Percentiles rank a stretch among this genome's conserved stretches.
Conservation (phyloP, 2,888 invertebrate species). For the Geophilus truncorum region DNA sequence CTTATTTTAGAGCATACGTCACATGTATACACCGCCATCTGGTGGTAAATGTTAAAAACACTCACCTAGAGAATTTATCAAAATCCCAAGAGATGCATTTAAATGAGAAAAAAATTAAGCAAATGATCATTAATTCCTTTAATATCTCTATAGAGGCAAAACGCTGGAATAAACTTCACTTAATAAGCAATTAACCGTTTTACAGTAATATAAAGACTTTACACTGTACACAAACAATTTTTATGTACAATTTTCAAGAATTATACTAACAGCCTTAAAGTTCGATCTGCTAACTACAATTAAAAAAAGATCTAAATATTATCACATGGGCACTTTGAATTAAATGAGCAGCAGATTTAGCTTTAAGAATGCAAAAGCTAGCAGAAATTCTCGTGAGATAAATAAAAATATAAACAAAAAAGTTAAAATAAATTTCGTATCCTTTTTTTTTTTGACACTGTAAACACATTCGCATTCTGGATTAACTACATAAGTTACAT, state of each 20-base stretch:
- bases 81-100: too few species aligned
- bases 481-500: neutral
- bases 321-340: constrained; percentile 11
- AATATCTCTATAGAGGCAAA: constrained; percentile 13
- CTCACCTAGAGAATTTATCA: too few species aligned
- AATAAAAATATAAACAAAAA: neutral
- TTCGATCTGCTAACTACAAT: neutral
- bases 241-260: neutral
- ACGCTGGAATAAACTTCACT: constrained; percentile 3
- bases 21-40: too few species aligned
- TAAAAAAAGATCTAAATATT: neutral
- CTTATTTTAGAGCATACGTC: too few species aligned
- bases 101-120: neutral
- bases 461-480: neutral
- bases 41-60: too few species aligned
- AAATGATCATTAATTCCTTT: neutral
- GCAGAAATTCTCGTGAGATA: neutral
- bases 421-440: too few species aligned
- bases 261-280: neutral
- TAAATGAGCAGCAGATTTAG: neutral
- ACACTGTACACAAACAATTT: constrained; percentile 9
- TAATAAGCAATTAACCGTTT: neutral
- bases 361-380: neutral
- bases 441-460: too few species aligned
- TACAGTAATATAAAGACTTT: constrained; percentile 12